A percentile compares a stretch with the other conserved stretches of the same genome.
These are phyloP conservation scores for Cyrtonyx montezumae DNA, from an alignment of 2,113 vertebrate species.

Conservation along the genomic window DNA sequence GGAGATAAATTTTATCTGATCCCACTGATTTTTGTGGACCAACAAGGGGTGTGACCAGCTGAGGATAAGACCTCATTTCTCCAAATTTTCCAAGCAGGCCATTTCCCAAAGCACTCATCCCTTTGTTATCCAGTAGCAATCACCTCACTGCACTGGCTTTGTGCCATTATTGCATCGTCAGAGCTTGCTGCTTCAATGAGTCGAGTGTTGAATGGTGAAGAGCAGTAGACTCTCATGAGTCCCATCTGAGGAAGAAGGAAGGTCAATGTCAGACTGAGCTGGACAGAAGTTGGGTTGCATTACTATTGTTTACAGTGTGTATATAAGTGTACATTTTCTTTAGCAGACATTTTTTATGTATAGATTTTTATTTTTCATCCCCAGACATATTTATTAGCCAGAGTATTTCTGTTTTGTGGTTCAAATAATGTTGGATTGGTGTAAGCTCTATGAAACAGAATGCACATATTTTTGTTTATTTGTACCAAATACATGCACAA, in stretches of 20 bases:
- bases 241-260: not conserved
- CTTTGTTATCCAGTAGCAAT: not conserved
- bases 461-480: slow-evolving; percentile 69
- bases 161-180: not conserved
- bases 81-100: not conserved
- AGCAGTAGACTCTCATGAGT: not conserved
- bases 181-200: slow-evolving; percentile 7
- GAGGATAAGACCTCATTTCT: not conserved
- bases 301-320: slow-evolving; percentile 77
- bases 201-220: not conserved
- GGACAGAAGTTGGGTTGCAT: slow-evolving; percentile 54
- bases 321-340: slow-evolving; percentile 78
- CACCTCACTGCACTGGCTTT: not conserved
- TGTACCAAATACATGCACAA: slow-evolving; percentile 75
- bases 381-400: slow-evolving; percentile 72
- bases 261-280: not conserved
- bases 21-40: not conserved
- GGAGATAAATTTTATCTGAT: not conserved
- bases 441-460: slow-evolving; percentile 64
- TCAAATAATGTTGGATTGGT: slow-evolving; percentile 20
- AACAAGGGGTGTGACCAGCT: not conserved
- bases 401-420: slow-evolving; percentile 57
- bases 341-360: slow-evolving; percentile 64
- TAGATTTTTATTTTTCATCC: slow-evolving; percentile 74
- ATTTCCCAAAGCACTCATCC: not conserved